Evolutionary conservation across 2,113 vertebrate species (phyloP).

Genomic region (Cavia porcellus): DNA sequence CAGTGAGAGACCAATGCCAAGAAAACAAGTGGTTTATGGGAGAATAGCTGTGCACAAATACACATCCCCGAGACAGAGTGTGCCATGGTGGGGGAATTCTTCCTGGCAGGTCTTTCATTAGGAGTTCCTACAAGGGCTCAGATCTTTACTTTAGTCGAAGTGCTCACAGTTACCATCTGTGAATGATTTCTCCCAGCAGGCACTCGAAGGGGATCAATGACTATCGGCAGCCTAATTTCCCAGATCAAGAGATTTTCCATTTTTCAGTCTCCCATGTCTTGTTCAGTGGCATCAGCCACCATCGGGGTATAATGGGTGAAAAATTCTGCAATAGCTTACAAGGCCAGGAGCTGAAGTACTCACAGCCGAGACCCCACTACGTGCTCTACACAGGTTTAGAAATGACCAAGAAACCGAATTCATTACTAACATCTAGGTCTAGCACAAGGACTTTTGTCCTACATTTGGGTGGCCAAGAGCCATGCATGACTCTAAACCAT

Average conservation of each 20-base stretch:
- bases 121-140: background rate
- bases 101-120: background rate
- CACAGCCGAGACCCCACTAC: background rate
- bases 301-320: background rate
- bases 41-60: background rate
- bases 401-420: slow-evolving; percentile 1
- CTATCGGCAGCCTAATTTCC: background rate
- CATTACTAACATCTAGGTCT: slow-evolving; percentile 39
- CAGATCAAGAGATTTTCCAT: background rate
- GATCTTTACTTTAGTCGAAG: background rate
- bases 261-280: background rate
- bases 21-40: background rate
- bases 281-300: background rate
- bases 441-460: background rate
- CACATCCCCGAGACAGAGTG: background rate
- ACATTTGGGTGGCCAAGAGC: background rate
- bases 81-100: background rate
- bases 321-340: background rate
- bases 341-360: background rate
- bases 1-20: background rate
- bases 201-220: background rate
- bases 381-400: background rate
- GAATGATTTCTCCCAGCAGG: background rate
- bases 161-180: background rate
- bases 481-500: slow-evolving; percentile 30